Conservation (phyloP, 1,140 invertebrate species). For the Saccostrea echinata region DNA sequence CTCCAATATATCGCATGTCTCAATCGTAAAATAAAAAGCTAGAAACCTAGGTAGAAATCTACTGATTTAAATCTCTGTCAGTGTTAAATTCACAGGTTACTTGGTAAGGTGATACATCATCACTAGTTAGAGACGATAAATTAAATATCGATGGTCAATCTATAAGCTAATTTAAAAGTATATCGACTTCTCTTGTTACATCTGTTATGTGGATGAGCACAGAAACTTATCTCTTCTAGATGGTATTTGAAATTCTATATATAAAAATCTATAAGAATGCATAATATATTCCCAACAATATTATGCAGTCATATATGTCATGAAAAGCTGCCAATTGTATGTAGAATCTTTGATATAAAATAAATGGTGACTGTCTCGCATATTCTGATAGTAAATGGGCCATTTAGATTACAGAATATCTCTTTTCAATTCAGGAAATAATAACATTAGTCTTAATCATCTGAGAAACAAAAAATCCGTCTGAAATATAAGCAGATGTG, state of each 20-base stretch:
- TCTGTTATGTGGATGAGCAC: neutral
- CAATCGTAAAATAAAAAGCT: neutral
- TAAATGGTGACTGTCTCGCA: no score
- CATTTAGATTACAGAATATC: no score
- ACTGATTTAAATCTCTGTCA: neutral
- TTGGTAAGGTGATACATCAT: neutral
- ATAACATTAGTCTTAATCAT: no score
- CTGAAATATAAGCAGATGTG: no score
- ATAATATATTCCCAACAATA: no score
- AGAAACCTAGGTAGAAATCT: neutral
- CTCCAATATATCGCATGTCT: neutral
- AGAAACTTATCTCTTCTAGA: neutral
- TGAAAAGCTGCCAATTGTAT: neutral
- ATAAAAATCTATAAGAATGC: neutral
- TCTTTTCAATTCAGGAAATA: no score
- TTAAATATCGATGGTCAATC: neutral
- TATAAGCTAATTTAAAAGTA: neutral
- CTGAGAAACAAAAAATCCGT: no score
- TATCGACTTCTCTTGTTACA: neutral
- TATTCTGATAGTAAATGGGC: no score
- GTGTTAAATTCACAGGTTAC: neutral
- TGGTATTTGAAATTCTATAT: neutral
- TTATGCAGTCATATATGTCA: neutral
- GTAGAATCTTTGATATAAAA: no score
- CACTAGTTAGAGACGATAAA: neutral